Evolutionary conservation across 2,888 invertebrate genomes (phyloP), one percentile per base, ranked within the genome.

Genomic region (Plebejus melissa): DNA sequence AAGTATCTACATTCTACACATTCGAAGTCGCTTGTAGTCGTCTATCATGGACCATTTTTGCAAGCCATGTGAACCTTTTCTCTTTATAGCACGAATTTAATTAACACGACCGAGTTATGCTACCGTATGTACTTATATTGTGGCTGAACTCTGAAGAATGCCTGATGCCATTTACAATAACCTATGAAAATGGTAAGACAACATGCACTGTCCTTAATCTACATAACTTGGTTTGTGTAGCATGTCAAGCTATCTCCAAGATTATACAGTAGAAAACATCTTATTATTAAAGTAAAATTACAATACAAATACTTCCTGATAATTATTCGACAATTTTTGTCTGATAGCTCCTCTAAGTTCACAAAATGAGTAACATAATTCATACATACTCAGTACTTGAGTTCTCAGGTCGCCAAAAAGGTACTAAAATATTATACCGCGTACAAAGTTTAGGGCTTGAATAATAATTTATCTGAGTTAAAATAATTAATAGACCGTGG

Each of bases 131-230:
- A 4, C 54, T 54, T 54, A 0, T 54, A 0, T 54, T 54, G 54
- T 54, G 54, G 54, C 54, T 54, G 65, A 65, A 65, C 65, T 65
- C 36, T 65, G 32, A 65, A 65, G 32, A 65, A 65, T 65, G 36
- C 36, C 28, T 22, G 65, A 32, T 36, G 32, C 13, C 32, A 65
- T 65, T 65, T 65, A 60, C 60, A 32, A 65, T 65, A 65, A 36
- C 65, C 65, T 65, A 65, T 65, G 13, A 65, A 65, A 65, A 36
- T 65, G 32, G 32, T 58, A 58, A 54, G 54, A 54, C 54, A 13
- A 54, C 13, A 54, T 54, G 13, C 16, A 54, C 54, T 54, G 54
- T 54, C 54, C 54, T 54, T 54, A 54, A 54, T 16, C 54, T 54
- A 16, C 54, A 16, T 54, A 16, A 54, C 13, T 54, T 16, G 54